Evolutionary conservation across 2,113 vertebrate species (phyloP), one percentile per base, ranked within the genome.

Genomic region (Eubucco bourcierii): DNA sequence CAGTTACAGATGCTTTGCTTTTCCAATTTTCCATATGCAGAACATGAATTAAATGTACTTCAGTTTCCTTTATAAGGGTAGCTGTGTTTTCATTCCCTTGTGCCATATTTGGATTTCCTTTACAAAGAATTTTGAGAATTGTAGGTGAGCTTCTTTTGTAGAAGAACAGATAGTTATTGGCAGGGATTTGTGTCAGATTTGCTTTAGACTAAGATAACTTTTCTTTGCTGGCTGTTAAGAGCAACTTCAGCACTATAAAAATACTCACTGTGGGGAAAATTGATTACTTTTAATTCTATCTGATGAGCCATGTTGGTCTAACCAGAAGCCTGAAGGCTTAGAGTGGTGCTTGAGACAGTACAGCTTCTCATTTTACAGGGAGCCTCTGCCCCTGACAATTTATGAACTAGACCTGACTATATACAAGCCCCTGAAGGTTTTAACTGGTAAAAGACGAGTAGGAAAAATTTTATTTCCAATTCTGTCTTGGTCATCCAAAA

Each of bases 121-220:
- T 67, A 41, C 34, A 39, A 81, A 53, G 11, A 47, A 83, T 37
- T 87, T 55, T 77, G 56, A 81, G 50, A 90, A 61, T 63, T 39
- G 10, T 37, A 73, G 24, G 20, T 59, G 25, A 81, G 44, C 10
- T 39, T 71, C 84, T 63, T 83, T 68, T 76, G 16, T 23, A n/a
- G 58, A 63, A 84, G 41, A 88, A 56, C 34, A 60, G 72, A 15
- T 73, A 64, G 12, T 85, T 80, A 67, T 66, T 81, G 79, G 56
- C 71, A 89, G 33, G 53, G 53, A 39, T 83, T 83, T 86, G 52
- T 83, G 37, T 47, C 92, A 44, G 46, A 76, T 93, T 94, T 95
- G 78, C 58, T 90, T 41, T 39, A 75, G 47, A 17, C 70, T 88
- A 61, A 59, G 52, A 5, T 47, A 87, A 64, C 60, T 93, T 92